Conservation (phyloP, 2,797 vertebrate genomes). For the Acipenser ruthenus region DNA sequence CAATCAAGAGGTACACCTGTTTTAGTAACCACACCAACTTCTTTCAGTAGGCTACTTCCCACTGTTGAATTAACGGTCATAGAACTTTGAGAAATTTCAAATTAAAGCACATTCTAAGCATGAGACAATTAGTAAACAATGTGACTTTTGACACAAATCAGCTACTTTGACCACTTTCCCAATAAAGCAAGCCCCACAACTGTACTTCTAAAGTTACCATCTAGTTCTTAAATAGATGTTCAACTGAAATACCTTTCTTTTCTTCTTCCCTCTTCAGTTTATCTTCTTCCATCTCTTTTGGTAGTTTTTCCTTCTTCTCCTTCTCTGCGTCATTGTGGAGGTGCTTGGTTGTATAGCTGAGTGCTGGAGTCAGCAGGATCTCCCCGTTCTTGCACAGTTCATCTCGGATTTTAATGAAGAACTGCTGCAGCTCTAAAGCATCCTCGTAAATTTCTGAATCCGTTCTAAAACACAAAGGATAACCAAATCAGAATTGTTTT, state of each 20-base stretch:
- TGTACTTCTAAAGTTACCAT: too few species aligned
- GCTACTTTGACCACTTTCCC: too few species aligned
- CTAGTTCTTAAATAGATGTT: slow-evolving; percentile 1
- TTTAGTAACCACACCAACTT: too few species aligned
- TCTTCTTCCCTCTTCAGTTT: slow-evolving; percentile 95
- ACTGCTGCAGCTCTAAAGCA: slow-evolving; percentile 93
- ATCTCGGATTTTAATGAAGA: slow-evolving; percentile 93
- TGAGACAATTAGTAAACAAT: too few species aligned
- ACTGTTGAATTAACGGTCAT: too few species aligned
- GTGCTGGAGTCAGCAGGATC: slow-evolving; percentile 89
- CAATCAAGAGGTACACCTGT: too few species aligned
- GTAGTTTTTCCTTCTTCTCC: slow-evolving; percentile 93
- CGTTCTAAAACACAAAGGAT: slow-evolving; percentile 52
- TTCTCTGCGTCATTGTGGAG: slow-evolving; percentile 93
- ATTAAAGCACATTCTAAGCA: too few species aligned
- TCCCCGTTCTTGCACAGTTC: slow-evolving; percentile 97
- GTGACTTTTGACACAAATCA: too few species aligned
- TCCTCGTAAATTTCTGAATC: slow-evolving; percentile 98
- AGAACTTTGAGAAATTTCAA: too few species aligned
- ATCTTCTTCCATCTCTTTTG: slow-evolving; percentile 94
- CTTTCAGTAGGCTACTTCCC: too few species aligned
- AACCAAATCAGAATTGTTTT: too few species aligned
- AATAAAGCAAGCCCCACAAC: too few species aligned
- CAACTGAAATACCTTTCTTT: slow-evolving; percentile 72
- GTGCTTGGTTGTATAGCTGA: slow-evolving; percentile 92